These are phyloP conservation scores for Edolisoma coerulescens DNA, from an alignment of 2,113 vertebrate species.

Conservation along the genomic window DNA sequence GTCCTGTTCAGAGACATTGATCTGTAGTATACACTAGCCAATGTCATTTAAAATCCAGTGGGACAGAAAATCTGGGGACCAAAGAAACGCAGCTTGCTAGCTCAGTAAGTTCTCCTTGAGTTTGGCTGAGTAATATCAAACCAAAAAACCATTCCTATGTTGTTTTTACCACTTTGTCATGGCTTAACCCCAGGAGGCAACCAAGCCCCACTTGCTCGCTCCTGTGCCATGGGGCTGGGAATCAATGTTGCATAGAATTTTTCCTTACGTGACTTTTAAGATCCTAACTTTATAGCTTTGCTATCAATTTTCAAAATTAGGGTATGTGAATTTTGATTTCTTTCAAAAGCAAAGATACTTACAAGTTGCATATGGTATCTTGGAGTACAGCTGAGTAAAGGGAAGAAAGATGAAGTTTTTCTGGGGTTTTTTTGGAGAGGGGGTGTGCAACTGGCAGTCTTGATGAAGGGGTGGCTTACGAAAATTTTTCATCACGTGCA, in stretches of 20 bases:
- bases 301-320: background rate
- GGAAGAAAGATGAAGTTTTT: background rate
- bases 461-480: background rate
- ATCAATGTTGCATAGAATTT: background rate
- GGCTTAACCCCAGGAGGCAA: background rate
- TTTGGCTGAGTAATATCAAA: background rate
- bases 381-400: background rate
- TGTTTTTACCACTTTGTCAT: background rate
- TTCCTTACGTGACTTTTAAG: background rate
- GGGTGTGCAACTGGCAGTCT: background rate
- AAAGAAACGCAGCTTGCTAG: background rate
- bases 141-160: rapidly evolving
- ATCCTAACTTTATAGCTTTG: background rate
- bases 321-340: background rate
- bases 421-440: background rate
- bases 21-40: background rate
- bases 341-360: background rate
- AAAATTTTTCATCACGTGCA: background rate
- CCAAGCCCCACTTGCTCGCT: background rate
- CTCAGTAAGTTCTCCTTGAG: background rate
- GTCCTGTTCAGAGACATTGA: background rate
- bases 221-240: background rate
- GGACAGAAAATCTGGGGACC: background rate
- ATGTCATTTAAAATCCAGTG: background rate
- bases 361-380: background rate